Conservation (phyloP, 2,113 vertebrate species). For the Oreochromis niloticus region DNA sequence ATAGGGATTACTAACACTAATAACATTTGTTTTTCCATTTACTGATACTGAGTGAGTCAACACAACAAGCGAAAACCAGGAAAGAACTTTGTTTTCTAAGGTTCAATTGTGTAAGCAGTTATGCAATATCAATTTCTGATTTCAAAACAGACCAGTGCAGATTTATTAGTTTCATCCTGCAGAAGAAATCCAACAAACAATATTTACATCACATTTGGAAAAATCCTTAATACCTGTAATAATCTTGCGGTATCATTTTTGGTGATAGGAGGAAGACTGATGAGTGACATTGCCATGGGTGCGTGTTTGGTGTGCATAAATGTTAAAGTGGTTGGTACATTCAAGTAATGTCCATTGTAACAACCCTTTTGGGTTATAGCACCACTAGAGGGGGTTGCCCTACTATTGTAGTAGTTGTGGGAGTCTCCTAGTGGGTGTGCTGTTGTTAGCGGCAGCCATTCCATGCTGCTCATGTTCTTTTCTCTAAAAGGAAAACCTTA, state of each 20-base stretch:
- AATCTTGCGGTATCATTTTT: neutral
- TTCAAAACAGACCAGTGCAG: neutral
- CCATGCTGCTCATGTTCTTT: too few species aligned
- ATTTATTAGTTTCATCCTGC: neutral
- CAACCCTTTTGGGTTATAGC: too few species aligned
- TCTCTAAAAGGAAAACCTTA: too few species aligned
- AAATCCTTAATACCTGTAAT: neutral
- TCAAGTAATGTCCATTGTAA: neutral
- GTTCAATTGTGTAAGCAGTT: neutral
- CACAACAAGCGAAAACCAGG: neutral
- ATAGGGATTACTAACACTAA: neutral
- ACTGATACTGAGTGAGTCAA: neutral
- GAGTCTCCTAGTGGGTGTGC: too few species aligned
- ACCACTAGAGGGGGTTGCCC: too few species aligned
- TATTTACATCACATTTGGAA: neutral
- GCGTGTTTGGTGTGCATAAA: neutral
- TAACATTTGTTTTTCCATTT: constrained; percentile 14
- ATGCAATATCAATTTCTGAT: neutral
- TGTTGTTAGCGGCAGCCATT: too few species aligned
- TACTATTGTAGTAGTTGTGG: too few species aligned
- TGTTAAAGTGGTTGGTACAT: neutral
- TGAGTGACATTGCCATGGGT: neutral
- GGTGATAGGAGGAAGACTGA: neutral
- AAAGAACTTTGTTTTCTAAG: neutral
- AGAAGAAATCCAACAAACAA: neutral